Percentiles rank a stretch among this genome's conserved stretches.
Conservation (phyloP, 2,888 invertebrate genomes). For the Diaprepes abbreviatus region DNA sequence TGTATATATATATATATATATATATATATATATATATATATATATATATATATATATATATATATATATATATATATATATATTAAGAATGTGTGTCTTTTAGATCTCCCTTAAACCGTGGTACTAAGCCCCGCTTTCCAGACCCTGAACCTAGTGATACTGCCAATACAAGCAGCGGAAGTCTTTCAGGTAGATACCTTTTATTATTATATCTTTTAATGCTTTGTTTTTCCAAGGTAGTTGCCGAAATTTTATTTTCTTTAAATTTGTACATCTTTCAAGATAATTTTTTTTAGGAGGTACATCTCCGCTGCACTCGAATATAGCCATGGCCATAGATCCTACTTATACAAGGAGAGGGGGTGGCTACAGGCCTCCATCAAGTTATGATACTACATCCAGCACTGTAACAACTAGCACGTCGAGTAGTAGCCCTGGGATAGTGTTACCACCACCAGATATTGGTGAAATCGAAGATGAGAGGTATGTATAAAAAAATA, state of each 20-base stretch:
- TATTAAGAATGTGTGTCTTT: too few relatives aligned
- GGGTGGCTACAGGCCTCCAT: slow-evolving; percentile 58
- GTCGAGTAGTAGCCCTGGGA: slow-evolving; percentile 64
- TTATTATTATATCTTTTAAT: too few relatives aligned
- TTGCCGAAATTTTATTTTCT: too few relatives aligned
- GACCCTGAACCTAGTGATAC: slow-evolving; percentile 60
- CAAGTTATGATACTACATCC: slow-evolving; percentile 63
- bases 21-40: too few relatives aligned
- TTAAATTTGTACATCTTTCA: too few relatives aligned
- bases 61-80: too few relatives aligned
- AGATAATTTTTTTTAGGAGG: slow-evolving; percentile 40
- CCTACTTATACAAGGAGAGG: slow-evolving; percentile 72
- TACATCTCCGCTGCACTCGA: slow-evolving; percentile 62
- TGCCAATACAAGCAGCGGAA: slow-evolving; percentile 45
- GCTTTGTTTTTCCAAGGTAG: too few relatives aligned
- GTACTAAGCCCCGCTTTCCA: slow-evolving; percentile 63
- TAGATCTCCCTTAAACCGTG: slow-evolving; percentile 59
- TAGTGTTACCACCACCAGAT: slow-evolving; percentile 60
- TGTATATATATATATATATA: too few relatives aligned
- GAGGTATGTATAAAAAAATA: slow-evolving; percentile 26
- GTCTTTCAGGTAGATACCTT: slow-evolving; percentile 48
- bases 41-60: too few relatives aligned
- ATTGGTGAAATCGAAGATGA: slow-evolving; percentile 67
- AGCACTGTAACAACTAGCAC: slow-evolving; percentile 62
- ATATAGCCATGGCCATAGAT: slow-evolving; percentile 78